Evolutionary conservation across 2,888 invertebrate species (phyloP), one percentile per base, ranked within the genome.

Genomic region (Campaea margaritaria): DNA sequence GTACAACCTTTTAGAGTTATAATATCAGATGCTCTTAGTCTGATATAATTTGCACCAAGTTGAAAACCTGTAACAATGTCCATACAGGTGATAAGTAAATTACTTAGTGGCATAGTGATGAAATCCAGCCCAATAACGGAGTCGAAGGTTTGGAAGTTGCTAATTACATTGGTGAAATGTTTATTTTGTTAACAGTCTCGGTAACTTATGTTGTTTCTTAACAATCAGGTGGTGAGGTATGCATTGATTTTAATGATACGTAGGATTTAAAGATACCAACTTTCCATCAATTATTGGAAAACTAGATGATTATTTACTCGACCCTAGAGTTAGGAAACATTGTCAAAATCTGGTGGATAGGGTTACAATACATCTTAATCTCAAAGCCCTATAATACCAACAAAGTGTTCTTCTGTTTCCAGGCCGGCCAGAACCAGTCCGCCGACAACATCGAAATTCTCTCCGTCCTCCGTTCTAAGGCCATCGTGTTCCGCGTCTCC

Each of bases 381-480:
- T 9, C 7, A 31, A 3, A 31, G 10, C 1, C 31, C 31, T 31
- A 7, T 10, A 7, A 31, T 5, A 21, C 5, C 5, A 31, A 31
- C 31, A 7, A 31, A 31, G 8, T 9, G 31, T 31, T 31, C 31
- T 9, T 21, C n/a, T 48, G 0, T 47, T 61, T 64, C 14, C 72
- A 87, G 88, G 62, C 64, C 3, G 74, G 70, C 0, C 72, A 69
- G 15, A 55, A 52, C 0, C 55, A 61, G 1, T 46, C 64, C 0
- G 55, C 62, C 1, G 76, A 79, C 21, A 71, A 64, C 0, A 66
- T 72, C 0, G 75, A 76, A 8, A 68, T 89, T 0, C 65, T 82
- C 0, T 75, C 81, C 0, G 85, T 82, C 0, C 76, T 91, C 0
- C 83, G 83, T 1, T 91, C 91, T 0, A 79, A 72, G 51, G 86